Conservation (phyloP, 2,888 invertebrate genomes). For the Apamea anceps region DNA sequence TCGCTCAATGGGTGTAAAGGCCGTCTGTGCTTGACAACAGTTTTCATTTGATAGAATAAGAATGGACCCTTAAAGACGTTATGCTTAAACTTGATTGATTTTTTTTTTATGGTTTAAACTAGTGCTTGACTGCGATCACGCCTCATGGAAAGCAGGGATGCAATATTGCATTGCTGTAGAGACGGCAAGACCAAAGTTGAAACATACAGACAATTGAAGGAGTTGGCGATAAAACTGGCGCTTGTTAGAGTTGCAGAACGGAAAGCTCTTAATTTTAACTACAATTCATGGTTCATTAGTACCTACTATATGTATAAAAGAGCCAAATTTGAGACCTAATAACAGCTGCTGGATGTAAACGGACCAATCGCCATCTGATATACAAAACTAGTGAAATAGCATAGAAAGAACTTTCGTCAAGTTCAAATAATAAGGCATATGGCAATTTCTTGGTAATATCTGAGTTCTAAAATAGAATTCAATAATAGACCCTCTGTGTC, state of each 20-base stretch:
- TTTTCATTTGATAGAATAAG: slow-evolving; percentile 27
- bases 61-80: slow-evolving; percentile 2
- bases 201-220: neutral
- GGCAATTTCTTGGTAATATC: slow-evolving; percentile 1
- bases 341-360: neutral
- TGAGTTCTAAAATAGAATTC: slow-evolving; percentile 19
- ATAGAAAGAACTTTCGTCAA: neutral
- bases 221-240: slow-evolving; percentile 1
- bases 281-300: neutral
- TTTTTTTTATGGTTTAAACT: no score
- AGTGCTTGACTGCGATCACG: no score
- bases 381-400: neutral
- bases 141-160: no score
- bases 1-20: slow-evolving; percentile 43
- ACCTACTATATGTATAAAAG: neutral
- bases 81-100: neutral
- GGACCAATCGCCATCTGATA: neutral
- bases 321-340: neutral
- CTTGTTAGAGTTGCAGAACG: slow-evolving; percentile 9
- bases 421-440: slow-evolving; percentile 9
- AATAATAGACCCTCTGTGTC: slow-evolving; percentile 32
- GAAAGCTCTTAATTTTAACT: slow-evolving; percentile 1
- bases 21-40: slow-evolving; percentile 30
- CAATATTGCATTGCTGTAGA: slow-evolving; percentile 7
- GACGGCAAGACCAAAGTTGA: neutral